These are phyloP conservation scores for Cyclophora punctaria DNA, from an alignment of 2,888 invertebrate species.

Conservation along the genomic window DNA sequence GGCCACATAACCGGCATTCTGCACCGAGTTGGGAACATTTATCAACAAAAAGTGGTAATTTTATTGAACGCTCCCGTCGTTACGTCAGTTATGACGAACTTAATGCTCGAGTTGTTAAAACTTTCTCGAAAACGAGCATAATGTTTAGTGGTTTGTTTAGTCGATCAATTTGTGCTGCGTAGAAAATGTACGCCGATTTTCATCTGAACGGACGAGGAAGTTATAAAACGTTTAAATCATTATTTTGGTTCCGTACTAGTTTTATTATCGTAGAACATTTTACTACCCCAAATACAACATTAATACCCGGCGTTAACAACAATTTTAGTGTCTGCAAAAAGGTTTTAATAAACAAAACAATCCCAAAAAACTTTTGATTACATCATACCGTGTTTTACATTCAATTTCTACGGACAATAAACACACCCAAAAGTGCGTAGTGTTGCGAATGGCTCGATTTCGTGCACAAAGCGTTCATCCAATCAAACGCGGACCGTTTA, in stretches of 20 bases:
- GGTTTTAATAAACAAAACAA: not conserved
- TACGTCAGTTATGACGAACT: slow-evolving; percentile 46
- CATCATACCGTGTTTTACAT: no score
- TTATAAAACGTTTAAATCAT: slow-evolving; percentile 7
- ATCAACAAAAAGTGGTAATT: slow-evolving; percentile 71
- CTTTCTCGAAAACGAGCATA: slow-evolving; percentile 31
- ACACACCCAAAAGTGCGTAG: not conserved
- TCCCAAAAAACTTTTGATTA: no score
- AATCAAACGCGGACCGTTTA: slow-evolving; percentile 4
- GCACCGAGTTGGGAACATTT: slow-evolving; percentile 48
- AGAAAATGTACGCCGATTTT: slow-evolving; percentile 19
- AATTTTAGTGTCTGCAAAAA: no score
- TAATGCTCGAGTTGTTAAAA: slow-evolving; percentile 44
- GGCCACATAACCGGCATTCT: slow-evolving; percentile 67
- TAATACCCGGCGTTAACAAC: no score
- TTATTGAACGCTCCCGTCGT: slow-evolving; percentile 54
- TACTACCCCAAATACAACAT: no score
- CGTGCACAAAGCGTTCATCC: not conserved
- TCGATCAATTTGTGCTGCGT: slow-evolving; percentile 30
- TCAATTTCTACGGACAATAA: no score
- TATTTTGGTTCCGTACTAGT: slow-evolving; percentile 12
- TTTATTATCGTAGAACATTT: slow-evolving; percentile 1
- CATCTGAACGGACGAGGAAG: slow-evolving; percentile 11
- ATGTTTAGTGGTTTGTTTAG: slow-evolving; percentile 33
- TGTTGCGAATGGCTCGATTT: no score